Conservation (phyloP, 1,140 invertebrate species). For the Caerostris darwini region DNA sequence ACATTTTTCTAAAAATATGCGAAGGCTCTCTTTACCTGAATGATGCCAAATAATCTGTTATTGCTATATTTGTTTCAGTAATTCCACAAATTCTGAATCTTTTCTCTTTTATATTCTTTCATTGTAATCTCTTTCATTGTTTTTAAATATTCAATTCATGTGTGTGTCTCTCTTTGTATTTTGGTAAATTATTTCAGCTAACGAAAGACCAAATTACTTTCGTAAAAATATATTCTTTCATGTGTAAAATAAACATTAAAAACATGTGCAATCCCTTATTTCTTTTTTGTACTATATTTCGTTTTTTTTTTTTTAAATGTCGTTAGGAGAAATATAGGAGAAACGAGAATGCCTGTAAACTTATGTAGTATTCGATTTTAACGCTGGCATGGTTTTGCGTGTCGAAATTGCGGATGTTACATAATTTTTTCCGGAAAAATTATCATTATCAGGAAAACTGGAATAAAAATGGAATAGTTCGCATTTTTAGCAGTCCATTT, state of each 20-base stretch:
- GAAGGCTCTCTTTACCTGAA: not conserved
- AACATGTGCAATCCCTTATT: not conserved
- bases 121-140: not conserved
- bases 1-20: conserved; percentile 4
- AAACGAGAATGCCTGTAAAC: not conserved
- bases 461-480: not conserved
- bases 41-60: not conserved
- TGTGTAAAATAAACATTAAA: not conserved
- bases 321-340: not conserved
- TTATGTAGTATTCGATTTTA: not conserved
- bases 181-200: not conserved
- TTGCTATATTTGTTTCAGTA: not conserved
- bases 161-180: not conserved
- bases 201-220: not conserved
- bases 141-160: not conserved
- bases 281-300: not conserved
- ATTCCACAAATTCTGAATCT: not conserved
- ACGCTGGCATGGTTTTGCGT: not conserved
- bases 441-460: not conserved
- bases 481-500: not conserved
- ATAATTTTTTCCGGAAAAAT: conserved; percentile 21
- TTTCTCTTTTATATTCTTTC: not conserved
- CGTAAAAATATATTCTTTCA: not conserved
- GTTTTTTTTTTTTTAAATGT: not conserved
- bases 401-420: not conserved